phyloP scores from a whole-genome alignment of 2,888 invertebrate species.

The Parnassius smintheus region DNA sequence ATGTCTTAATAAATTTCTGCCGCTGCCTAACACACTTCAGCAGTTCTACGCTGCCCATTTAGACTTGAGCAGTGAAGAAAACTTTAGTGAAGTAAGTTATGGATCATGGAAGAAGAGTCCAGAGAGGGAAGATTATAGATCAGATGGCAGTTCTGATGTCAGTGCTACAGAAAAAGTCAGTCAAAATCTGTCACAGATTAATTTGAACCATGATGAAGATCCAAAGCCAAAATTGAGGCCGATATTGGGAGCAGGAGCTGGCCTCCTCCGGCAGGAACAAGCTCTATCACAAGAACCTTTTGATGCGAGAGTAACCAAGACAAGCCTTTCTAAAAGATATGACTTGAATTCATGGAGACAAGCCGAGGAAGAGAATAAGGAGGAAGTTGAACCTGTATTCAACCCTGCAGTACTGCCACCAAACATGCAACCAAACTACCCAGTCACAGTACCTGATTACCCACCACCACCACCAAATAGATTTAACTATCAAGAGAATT shows the following conservation, averaged over 20 bases:
- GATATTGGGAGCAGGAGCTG: constrained; percentile 69
- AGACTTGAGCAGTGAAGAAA: constrained; percentile 62
- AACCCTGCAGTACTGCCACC: constrained; percentile 62
- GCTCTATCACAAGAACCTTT: constrained; percentile 53
- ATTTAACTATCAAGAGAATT: constrained; percentile 46
- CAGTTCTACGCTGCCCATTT: constrained; percentile 73
- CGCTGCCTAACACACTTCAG: constrained; percentile 66
- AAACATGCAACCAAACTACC: constrained; percentile 37
- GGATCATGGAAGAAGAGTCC: constrained; percentile 70
- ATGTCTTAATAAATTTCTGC: constrained; percentile 72
- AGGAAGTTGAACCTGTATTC: constrained; percentile 53
- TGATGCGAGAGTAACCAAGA: constrained; percentile 64
- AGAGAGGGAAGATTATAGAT: constrained; percentile 49
- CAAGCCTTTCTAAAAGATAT: constrained; percentile 58
- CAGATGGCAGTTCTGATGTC: constrained; percentile 40
- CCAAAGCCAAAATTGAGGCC: constrained; percentile 66
- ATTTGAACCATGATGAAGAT: constrained; percentile 60
- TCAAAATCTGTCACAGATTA: constrained; percentile 61
- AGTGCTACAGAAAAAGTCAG: constrained; percentile 47
- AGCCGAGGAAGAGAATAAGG: constrained; percentile 57
- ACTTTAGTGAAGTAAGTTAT: constrained; percentile 66
- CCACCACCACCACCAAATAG: constrained; percentile 53
- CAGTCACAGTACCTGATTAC: constrained; percentile 49
- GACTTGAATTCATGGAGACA: constrained; percentile 73
- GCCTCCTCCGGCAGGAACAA: constrained; percentile 58